Evolutionary conservation across 2,888 invertebrate species (phyloP).

Genomic region (Coremacera marginata): DNA sequence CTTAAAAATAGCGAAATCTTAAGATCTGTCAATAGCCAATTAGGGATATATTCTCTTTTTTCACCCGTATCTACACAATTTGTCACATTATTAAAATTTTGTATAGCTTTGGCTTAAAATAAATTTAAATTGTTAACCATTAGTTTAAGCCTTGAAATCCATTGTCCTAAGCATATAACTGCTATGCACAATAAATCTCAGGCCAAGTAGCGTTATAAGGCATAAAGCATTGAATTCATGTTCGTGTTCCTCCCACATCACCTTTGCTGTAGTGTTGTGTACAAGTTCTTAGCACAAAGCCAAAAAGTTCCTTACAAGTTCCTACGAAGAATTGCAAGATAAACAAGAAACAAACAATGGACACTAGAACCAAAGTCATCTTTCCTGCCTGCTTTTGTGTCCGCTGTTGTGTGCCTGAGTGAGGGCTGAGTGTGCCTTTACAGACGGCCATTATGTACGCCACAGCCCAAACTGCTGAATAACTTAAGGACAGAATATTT

Average conservation of each 20-base stretch:
- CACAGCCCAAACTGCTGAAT: background rate
- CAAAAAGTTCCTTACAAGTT: background rate
- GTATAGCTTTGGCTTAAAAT: too few relatives aligned
- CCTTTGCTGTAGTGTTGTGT: background rate
- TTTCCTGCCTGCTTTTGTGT: background rate
- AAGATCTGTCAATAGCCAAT: too few relatives aligned
- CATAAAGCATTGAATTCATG: too few relatives aligned
- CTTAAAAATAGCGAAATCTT: too few relatives aligned
- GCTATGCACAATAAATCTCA: too few relatives aligned
- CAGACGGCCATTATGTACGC: conserved; percentile 13
- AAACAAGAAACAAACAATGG: background rate
- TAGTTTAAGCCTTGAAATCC: too few relatives aligned
- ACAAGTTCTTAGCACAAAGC: background rate
- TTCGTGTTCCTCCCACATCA: conserved; percentile 11
- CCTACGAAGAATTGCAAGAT: background rate
- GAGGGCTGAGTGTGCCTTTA: background rate
- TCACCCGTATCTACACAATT: too few relatives aligned
- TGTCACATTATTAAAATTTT: too few relatives aligned
- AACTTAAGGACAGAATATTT: background rate
- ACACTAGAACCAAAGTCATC: background rate
- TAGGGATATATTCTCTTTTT: too few relatives aligned
- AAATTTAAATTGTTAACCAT: too few relatives aligned
- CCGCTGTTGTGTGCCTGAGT: background rate
- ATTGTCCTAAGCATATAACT: too few relatives aligned
- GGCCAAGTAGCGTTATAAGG: too few relatives aligned